These are phyloP conservation scores for Nyctibius bracteatus DNA, from an alignment of 2,113 vertebrate species.

Conservation along the genomic window DNA sequence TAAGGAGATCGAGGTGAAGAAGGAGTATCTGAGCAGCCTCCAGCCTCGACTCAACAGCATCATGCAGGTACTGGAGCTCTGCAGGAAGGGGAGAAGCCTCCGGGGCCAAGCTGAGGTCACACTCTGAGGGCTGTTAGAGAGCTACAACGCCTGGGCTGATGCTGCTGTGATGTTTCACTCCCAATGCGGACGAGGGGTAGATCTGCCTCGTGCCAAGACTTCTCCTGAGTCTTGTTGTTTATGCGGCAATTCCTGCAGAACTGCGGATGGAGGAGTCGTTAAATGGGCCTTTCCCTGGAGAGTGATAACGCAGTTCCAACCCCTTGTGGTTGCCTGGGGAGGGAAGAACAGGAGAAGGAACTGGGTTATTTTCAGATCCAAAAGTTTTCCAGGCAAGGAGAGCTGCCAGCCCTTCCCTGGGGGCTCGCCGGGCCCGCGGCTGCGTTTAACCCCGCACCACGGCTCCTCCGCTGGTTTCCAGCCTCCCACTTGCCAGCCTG, in stretches of 20 bases:
- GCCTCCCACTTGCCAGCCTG: rapidly evolving
- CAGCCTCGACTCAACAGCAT: conserved; percentile 95
- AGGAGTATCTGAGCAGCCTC: conserved; percentile 93
- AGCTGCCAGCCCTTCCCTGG: neutral
- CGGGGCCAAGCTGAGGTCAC: neutral
- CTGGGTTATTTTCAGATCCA: conserved; percentile 27
- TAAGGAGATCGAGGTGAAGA: conserved; percentile 96
- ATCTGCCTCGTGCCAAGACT: rapidly evolving
- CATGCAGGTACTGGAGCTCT: conserved; percentile 86
- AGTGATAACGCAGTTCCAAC: neutral
- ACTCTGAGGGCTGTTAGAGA: rapidly evolving
- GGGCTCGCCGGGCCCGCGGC: rapidly evolving
- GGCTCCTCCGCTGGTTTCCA: neutral
- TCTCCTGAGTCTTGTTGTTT: neutral
- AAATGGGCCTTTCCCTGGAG: conserved; percentile 11
- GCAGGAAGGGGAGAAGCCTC: neutral
- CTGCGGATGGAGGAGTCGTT: neutral
- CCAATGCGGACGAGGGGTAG: rapidly evolving
- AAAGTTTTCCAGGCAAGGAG: neutral
- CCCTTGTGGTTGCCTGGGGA: neutral
- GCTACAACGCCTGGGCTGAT: neutral
- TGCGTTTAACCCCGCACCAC: neutral
- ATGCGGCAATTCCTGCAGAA: neutral
- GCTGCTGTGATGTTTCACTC: neutral
- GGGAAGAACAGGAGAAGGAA: conserved; percentile 5